Evolutionary conservation across 2,797 vertebrate genomes (phyloP).

Genomic region (Neosalanx taihuensis): DNA sequence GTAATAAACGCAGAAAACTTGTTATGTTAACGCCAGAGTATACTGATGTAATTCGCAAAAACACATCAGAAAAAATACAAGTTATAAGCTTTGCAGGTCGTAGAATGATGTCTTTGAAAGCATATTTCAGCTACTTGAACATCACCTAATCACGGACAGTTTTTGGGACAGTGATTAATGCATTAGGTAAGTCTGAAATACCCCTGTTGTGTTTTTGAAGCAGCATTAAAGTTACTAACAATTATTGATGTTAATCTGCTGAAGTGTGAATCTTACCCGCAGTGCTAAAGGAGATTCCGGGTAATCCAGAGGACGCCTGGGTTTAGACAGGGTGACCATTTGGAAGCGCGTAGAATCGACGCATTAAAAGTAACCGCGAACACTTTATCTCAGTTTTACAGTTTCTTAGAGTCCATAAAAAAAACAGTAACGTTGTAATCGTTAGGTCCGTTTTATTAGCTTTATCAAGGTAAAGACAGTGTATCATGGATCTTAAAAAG

Average conservation of each 20-base stretch:
- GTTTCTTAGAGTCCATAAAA: background rate
- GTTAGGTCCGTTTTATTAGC: background rate
- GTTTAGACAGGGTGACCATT: slow-evolving; percentile 11
- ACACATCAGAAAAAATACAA: background rate
- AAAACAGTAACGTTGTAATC: background rate
- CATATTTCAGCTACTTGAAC: slow-evolving; percentile 4
- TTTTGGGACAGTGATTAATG: background rate
- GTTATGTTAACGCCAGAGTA: background rate
- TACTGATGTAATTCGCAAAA: background rate
- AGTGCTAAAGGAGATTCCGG: slow-evolving; percentile 1
- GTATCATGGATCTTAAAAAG: background rate
- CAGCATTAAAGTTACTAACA: background rate
- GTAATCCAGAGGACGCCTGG: slow-evolving; percentile 15
- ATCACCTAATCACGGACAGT: background rate
- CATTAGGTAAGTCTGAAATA: background rate
- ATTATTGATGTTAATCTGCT: background rate
- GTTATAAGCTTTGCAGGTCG: background rate
- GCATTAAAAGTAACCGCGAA: background rate
- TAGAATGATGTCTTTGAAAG: background rate
- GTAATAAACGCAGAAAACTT: no score
- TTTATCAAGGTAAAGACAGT: background rate
- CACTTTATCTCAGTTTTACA: background rate
- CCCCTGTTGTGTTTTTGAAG: background rate
- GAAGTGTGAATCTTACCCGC: slow-evolving; percentile 12
- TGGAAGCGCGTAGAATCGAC: background rate